A percentile compares a stretch with the other conserved stretches of the same genome.
These are phyloP conservation scores for Sylvietta virens DNA, from an alignment of 2,113 vertebrate species.

Conservation along the genomic window DNA sequence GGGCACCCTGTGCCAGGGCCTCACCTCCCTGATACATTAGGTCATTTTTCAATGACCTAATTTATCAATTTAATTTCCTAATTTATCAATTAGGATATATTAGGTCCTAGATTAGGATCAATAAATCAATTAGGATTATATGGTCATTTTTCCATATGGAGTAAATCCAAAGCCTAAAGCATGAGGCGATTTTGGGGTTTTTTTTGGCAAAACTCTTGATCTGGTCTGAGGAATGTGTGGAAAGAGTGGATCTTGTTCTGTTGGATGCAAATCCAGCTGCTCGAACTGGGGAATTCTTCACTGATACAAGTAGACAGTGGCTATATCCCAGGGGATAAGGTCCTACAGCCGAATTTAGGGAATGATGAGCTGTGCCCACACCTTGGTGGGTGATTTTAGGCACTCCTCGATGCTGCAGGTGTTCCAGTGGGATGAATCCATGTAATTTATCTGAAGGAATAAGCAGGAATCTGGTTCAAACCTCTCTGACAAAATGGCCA, in stretches of 20 bases:
- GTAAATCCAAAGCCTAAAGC: background rate
- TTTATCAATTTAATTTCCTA: too few relatives aligned
- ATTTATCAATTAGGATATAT: too few relatives aligned
- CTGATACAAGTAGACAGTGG: background rate
- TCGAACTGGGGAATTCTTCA: background rate
- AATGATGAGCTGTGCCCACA: background rate
- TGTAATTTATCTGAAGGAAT: background rate
- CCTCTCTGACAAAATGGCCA: background rate
- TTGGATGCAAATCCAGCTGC: background rate
- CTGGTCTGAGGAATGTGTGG: background rate
- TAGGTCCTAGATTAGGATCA: too few relatives aligned
- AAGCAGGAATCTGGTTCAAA: background rate
- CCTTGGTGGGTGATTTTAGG: background rate
- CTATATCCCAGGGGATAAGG: background rate
- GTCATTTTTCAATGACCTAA: too few relatives aligned
- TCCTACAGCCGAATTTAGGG: background rate
- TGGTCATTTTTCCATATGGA: rapidly evolving
- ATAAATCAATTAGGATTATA: too few relatives aligned
- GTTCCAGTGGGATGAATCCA: background rate
- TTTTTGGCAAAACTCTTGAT: background rate
- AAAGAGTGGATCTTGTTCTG: rapidly evolving
- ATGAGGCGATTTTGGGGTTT: background rate
- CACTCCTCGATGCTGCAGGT: background rate
- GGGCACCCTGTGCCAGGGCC: background rate
- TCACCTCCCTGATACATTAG: too few relatives aligned